phyloP scores from a whole-genome alignment of 2,888 invertebrate genomes.

The Blastobasis adustella region DNA sequence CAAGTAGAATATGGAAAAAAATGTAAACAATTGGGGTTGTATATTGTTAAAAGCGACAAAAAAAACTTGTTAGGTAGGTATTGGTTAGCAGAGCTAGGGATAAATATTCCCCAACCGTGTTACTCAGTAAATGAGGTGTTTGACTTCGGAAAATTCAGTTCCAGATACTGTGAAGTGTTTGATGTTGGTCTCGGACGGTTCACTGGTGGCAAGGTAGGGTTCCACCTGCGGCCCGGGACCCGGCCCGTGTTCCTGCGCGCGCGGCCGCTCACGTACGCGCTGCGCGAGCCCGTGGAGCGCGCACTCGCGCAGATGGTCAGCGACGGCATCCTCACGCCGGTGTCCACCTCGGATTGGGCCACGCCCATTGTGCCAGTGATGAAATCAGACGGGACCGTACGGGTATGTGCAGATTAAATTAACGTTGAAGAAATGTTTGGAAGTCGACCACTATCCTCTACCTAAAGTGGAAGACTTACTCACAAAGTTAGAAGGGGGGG shows the following conservation, averaged over 20 bases:
- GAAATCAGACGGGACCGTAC: slow-evolving; percentile 16
- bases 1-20: slow-evolving; percentile 3
- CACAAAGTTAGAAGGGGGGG: not conserved
- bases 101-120: not conserved
- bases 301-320: slow-evolving; percentile 12
- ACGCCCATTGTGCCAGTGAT: slow-evolving; percentile 14
- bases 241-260: slow-evolving; percentile 11
- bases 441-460: slow-evolving; percentile 17
- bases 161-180: slow-evolving; percentile 4
- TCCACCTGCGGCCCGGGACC: slow-evolving; percentile 2
- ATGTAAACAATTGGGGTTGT: slow-evolving; percentile 8
- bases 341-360: slow-evolving; percentile 21
- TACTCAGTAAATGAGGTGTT: not conserved
- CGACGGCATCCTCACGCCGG: slow-evolving; percentile 18
- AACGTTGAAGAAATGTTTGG: slow-evolving; percentile 20
- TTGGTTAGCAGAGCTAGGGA: slow-evolving; percentile 11
- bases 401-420: slow-evolving; percentile 24
- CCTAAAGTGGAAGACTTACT: slow-evolving; percentile 7
- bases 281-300: slow-evolving; percentile 15
- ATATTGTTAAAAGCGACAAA: slow-evolving; percentile 9
- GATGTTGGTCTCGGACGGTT: slow-evolving; percentile 1
- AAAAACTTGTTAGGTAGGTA: slow-evolving; percentile 12
- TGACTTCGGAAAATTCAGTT: not conserved
- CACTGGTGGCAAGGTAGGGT: slow-evolving; percentile 1
- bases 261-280: slow-evolving; percentile 12